A percentile compares a stretch with the other conserved stretches of the same genome.
Evolutionary conservation across 2,113 vertebrate genomes (phyloP).

Genomic region (Petromus typicus): DNA sequence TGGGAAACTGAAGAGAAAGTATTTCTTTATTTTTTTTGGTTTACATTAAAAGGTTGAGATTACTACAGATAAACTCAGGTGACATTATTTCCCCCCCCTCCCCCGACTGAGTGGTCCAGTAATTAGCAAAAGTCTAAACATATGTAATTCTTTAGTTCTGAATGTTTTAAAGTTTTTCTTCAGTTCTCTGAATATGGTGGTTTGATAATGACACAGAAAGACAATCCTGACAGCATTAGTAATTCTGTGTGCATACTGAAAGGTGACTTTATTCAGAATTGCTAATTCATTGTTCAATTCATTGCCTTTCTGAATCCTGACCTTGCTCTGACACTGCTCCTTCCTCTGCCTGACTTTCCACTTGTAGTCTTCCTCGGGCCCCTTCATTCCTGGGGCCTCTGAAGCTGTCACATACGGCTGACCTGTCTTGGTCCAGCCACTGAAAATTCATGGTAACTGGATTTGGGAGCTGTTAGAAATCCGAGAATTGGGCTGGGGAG

Average conservation of each 20-base stretch:
- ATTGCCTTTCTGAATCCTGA: not conserved
- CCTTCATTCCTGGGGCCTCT: not conserved
- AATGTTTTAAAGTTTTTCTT: not conserved
- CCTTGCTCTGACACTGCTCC: not conserved
- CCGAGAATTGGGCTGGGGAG: no score
- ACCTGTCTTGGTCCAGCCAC: not conserved
- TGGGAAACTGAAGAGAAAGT: not conserved
- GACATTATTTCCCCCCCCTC: not conserved
- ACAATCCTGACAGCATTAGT: not conserved
- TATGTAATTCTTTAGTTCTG: not conserved
- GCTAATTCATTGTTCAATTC: not conserved
- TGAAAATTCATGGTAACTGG: not conserved
- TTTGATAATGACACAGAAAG: not conserved
- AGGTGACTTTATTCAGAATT: not conserved
- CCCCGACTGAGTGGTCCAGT: not conserved
- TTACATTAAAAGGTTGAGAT: not conserved
- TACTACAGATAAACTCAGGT: not conserved
- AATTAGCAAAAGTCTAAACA: not conserved
- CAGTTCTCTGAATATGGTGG: not conserved
- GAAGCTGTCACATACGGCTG: accelerated
- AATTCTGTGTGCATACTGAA: not conserved
- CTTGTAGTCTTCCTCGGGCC: not conserved
- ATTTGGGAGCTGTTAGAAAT: not conserved
- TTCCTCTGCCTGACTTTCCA: no score
- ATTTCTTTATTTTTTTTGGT: not conserved